Conservation (phyloP, 2,797 vertebrate genomes). For the Pachyuromys duprasi region DNA sequence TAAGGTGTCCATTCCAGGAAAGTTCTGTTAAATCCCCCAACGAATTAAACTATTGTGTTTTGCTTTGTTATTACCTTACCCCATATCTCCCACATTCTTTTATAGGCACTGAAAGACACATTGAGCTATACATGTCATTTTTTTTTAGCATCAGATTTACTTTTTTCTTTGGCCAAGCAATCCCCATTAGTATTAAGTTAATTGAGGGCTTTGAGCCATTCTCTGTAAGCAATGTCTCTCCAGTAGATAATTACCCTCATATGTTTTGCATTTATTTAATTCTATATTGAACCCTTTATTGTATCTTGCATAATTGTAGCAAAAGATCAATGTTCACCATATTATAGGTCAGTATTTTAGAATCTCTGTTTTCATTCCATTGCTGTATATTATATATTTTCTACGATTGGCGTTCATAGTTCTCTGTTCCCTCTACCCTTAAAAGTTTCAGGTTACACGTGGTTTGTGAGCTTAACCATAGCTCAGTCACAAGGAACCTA, state of each 20-base stretch:
- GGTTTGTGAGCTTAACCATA: not conserved
- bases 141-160: not conserved
- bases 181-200: not conserved
- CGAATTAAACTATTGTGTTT: not conserved
- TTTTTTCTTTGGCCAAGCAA: not conserved
- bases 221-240: not conserved
- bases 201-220: not conserved
- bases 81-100: not conserved
- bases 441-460: not conserved
- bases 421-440: not conserved
- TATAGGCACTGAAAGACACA: not conserved
- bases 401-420: not conserved
- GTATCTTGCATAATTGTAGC: not conserved
- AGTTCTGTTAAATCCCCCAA: not conserved
- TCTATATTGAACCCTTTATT: not conserved
- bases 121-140: not conserved
- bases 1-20: not conserved
- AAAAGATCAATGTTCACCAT: not conserved
- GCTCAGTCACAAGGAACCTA: not conserved
- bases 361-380: not conserved
- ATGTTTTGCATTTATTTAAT: conserved; percentile 18
- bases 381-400: not conserved
- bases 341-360: not conserved
- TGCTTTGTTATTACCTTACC: not conserved
- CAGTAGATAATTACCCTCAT: not conserved